Conservation (phyloP, 2,113 vertebrate genomes). For the Oceanodroma tethys region DNA sequence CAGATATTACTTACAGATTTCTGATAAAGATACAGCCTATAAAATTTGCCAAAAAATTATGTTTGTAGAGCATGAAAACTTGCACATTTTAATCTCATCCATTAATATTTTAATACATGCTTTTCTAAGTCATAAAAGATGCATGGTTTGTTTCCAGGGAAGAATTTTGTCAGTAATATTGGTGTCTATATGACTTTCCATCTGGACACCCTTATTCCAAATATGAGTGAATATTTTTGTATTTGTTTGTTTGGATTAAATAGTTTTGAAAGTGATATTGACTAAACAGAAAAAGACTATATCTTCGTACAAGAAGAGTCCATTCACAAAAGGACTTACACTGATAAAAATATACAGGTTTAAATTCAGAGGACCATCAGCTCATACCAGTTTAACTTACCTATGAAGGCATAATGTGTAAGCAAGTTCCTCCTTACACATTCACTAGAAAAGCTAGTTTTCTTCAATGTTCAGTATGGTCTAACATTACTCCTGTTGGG, state of each 20-base stretch:
- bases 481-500: background rate
- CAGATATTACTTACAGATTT: background rate
- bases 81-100: background rate
- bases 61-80: background rate
- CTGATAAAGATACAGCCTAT: background rate
- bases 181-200: background rate
- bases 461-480: background rate
- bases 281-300: background rate
- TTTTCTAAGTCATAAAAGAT: background rate
- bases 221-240: background rate
- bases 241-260: background rate
- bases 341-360: background rate
- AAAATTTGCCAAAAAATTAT: background rate
- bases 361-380: background rate
- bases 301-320: background rate
- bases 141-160: rapidly evolving
- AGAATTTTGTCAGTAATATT: background rate
- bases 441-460: background rate
- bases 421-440: background rate
- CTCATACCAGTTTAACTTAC: background rate
- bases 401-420: background rate
- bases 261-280: background rate
- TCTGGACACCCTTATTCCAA: background rate
- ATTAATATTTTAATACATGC: background rate
- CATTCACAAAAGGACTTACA: background rate